Evolutionary conservation across 2,888 invertebrate genomes (phyloP).

Genomic region (Drosophila mayaguana): DNA sequence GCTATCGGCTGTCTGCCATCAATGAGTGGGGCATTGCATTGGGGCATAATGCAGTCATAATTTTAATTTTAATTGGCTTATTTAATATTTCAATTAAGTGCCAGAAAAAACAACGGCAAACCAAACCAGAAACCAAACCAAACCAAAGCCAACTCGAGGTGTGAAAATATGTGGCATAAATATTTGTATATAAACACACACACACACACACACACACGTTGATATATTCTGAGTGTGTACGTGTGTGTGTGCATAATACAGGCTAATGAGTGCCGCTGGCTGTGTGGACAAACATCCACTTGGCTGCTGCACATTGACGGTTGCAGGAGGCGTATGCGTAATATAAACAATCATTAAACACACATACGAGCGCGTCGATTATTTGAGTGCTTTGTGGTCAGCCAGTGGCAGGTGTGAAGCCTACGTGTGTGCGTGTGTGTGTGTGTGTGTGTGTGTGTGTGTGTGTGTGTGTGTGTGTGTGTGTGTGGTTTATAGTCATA

Average conservation of each 20-base stretch:
- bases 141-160: slow-evolving; percentile 34
- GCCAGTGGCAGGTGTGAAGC: slow-evolving; percentile 9
- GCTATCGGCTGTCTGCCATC: slow-evolving; percentile 73
- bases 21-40: neutral
- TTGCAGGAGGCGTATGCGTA: slow-evolving; percentile 50
- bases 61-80: slow-evolving; percentile 82
- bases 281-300: slow-evolving; percentile 2
- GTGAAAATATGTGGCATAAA: slow-evolving; percentile 62
- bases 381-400: slow-evolving; percentile 3
- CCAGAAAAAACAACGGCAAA: slow-evolving; percentile 13
- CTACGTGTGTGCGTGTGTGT: neutral
- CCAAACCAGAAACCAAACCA: slow-evolving; percentile 14
- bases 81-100: slow-evolving; percentile 81
- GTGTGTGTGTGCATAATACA: slow-evolving; percentile 26
- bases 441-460: neutral
- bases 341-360: slow-evolving; percentile 26
- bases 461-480: neutral
- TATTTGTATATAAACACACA: slow-evolving; percentile 23
- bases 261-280: slow-evolving; percentile 68
- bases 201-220: neutral
- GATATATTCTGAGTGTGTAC: too few species aligned
- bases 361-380: neutral
- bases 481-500: slow-evolving; percentile 6
- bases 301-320: slow-evolving; percentile 33
- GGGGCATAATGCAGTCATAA: slow-evolving; percentile 67